These are phyloP conservation scores for Tympanoctomys barrerae DNA, from an alignment of 2,797 vertebrate species.

Conservation along the genomic window DNA sequence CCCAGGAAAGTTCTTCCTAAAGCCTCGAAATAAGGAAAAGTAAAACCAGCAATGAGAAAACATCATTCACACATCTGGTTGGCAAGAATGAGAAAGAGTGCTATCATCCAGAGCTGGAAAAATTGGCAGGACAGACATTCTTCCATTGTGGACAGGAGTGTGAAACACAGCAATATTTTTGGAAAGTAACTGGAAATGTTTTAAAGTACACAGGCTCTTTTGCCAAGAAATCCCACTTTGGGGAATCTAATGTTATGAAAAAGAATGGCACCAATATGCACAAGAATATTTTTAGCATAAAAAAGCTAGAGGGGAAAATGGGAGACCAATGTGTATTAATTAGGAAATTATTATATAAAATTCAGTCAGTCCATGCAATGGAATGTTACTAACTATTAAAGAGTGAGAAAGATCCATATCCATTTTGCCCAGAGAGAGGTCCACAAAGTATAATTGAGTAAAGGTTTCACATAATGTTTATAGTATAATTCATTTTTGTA, in stretches of 20 bases:
- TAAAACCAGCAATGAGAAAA: constrained; percentile 26
- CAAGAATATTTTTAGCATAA: constrained; percentile 3
- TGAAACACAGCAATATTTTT: background rate
- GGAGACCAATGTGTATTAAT: background rate
- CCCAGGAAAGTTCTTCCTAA: background rate
- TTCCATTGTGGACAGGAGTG: background rate
- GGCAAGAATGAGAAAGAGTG: constrained; percentile 22
- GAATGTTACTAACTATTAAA: background rate
- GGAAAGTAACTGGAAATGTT: constrained; percentile 27
- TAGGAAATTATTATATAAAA: background rate
- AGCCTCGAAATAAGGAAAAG: constrained; percentile 14
- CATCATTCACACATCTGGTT: background rate
- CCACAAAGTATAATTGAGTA: background rate
- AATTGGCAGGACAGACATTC: background rate
- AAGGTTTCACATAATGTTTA: background rate
- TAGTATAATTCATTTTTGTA: background rate
- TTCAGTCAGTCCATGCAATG: background rate
- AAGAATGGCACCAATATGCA: background rate
- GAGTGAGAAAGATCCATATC: background rate
- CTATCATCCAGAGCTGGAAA: background rate
- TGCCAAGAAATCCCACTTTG: constrained; percentile 3
- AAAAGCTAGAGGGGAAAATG: background rate
- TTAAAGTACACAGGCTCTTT: background rate
- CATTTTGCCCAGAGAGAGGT: background rate
- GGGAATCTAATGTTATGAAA: constrained; percentile 21